Percentiles rank a stretch among this genome's conserved stretches.
Evolutionary conservation across 2,113 vertebrate species (phyloP).

Genomic region (Terrapene triunguis): DNA sequence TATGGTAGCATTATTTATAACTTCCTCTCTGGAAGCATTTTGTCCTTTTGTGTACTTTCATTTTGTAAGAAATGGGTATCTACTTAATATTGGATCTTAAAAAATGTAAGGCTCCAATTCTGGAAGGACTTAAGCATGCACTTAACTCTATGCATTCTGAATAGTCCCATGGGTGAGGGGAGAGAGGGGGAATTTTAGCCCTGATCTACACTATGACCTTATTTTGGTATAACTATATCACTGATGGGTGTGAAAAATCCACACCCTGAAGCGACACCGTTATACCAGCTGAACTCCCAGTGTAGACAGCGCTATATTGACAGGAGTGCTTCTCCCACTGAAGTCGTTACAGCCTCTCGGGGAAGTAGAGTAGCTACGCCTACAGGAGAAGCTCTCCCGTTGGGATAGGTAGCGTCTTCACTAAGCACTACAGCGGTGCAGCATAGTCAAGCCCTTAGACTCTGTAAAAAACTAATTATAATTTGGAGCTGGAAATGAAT

Average conservation of each 20-base stretch:
- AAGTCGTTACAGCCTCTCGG: background rate
- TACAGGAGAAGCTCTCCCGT: background rate
- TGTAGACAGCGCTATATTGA: background rate
- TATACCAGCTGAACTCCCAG: background rate
- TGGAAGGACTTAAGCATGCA: background rate
- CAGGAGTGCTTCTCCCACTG: background rate
- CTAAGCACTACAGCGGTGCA: background rate
- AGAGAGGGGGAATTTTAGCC: too few relatives aligned
- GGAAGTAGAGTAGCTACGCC: background rate
- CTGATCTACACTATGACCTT: background rate
- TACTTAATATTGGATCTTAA: background rate
- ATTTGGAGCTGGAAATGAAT: background rate
- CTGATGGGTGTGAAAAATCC: background rate
- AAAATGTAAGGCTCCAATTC: background rate
- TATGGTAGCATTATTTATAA: background rate
- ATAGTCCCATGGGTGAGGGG: fast-evolving
- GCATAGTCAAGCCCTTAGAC: fast-evolving
- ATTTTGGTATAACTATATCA: background rate
- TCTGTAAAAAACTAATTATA: fast-evolving
- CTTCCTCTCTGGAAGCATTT: background rate
- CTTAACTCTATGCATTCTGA: fast-evolving
- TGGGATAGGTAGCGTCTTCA: background rate
- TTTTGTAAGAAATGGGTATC: background rate
- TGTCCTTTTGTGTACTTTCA: background rate
- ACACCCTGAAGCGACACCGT: background rate